Conservation (phyloP, 2,797 vertebrate genomes). For the Myotis planiceps region DNA sequence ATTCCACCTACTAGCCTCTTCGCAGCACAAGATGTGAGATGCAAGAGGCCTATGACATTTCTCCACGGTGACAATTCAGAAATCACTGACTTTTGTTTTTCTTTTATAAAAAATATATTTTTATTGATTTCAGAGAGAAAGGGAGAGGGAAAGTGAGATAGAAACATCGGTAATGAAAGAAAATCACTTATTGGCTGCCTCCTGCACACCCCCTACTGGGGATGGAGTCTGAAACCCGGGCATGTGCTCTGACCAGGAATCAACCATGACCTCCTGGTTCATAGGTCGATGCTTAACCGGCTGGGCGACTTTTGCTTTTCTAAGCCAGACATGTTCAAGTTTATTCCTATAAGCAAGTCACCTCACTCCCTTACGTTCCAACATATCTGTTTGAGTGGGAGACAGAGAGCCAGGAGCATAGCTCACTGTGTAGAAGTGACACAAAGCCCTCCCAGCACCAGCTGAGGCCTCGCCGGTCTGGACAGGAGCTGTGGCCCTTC, state of each 20-base stretch:
- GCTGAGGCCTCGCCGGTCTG: background rate
- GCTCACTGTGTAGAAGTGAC: fast-evolving
- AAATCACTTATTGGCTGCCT: too few relatives aligned
- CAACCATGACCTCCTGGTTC: too few relatives aligned
- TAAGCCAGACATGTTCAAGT: background rate
- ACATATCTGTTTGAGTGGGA: background rate
- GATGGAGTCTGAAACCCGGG: too few relatives aligned
- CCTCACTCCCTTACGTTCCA: background rate
- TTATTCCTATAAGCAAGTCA: background rate
- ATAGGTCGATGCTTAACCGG: too few relatives aligned
- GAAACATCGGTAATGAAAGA: too few relatives aligned
- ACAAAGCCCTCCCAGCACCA: fast-evolving
- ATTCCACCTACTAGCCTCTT: background rate
- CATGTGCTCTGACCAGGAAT: too few relatives aligned
- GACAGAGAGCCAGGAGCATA: fast-evolving
- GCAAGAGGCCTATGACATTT: background rate
- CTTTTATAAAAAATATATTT: too few relatives aligned
- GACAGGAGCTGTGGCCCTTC: fast-evolving
- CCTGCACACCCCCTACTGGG: too few relatives aligned
- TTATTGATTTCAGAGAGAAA: too few relatives aligned
- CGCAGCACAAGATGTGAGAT: fast-evolving
- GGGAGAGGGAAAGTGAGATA: too few relatives aligned
- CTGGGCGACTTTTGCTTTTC: background rate
- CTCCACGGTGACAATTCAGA: background rate
- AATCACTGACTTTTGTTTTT: background rate